phyloP scores from a whole-genome alignment of 2,888 invertebrate species.

The Silvanus unidentatus region DNA sequence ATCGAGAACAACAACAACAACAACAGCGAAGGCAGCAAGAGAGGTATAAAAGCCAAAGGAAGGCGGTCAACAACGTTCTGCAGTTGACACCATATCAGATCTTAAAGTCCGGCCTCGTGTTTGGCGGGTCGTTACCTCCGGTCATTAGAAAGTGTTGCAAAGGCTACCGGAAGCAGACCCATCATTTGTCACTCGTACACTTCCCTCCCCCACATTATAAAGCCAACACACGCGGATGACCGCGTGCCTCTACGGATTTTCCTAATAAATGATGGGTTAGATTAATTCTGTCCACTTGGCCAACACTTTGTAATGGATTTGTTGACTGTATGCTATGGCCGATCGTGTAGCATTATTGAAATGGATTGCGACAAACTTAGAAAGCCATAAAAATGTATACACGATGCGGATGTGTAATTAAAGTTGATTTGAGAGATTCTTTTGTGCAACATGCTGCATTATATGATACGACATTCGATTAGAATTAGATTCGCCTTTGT shows the following conservation, averaged over 20 bases:
- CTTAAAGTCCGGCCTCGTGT: conserved; percentile 17
- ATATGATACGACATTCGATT: too few species aligned
- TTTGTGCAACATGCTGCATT: too few species aligned
- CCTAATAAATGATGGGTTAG: conserved; percentile 13
- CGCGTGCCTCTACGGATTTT: neutral
- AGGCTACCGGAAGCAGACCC: conserved; percentile 29
- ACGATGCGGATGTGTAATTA: too few species aligned
- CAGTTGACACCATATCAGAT: conserved; percentile 13
- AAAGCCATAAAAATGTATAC: too few species aligned
- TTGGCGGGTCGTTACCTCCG: conserved; percentile 33
- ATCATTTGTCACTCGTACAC: conserved; percentile 31
- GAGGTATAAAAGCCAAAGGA: too few species aligned
- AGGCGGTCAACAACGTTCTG: conserved; percentile 4
- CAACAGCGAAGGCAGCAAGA: too few species aligned
- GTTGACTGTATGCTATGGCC: too few species aligned
- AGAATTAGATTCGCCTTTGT: too few species aligned
- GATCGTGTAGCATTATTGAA: too few species aligned
- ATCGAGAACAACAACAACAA: too few species aligned
- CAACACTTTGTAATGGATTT: conserved; percentile 23
- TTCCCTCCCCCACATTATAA: neutral
- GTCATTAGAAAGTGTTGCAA: conserved; percentile 34
- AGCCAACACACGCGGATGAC: conserved; percentile 6
- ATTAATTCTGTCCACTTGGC: conserved; percentile 25
- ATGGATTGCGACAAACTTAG: too few species aligned
- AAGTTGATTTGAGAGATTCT: too few species aligned